Evolutionary conservation across 2,113 vertebrate species (phyloP).

Genomic region (Phyllostomus discolor): DNA sequence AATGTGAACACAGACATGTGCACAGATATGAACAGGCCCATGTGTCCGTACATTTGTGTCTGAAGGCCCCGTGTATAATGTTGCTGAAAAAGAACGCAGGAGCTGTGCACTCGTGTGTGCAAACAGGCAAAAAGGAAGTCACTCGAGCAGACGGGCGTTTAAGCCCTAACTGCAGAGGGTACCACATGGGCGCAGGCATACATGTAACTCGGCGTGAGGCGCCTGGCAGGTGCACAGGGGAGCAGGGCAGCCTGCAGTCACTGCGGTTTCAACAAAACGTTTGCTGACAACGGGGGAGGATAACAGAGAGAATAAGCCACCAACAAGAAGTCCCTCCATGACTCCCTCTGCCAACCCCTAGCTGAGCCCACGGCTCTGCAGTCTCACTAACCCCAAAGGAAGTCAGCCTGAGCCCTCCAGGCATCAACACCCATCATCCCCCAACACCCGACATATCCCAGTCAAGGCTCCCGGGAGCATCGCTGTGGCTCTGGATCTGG

Average conservation of each 20-base stretch:
- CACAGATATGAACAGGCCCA: background rate
- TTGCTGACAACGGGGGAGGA: background rate
- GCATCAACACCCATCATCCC: slow-evolving; percentile 8
- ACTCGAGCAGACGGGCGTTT: background rate
- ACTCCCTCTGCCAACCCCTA: background rate
- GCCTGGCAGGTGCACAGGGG: background rate
- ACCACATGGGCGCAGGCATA: background rate
- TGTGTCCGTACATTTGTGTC: background rate
- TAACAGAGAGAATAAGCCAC: background rate
- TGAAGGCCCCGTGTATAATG: background rate
- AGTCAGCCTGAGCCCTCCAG: slow-evolving; percentile 29
- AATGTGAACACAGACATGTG: background rate
- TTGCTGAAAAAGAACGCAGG: background rate
- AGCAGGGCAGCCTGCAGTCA: background rate
- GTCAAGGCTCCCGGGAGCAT: background rate
- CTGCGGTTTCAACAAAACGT: background rate
- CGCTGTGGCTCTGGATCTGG: background rate
- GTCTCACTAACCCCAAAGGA: slow-evolving; percentile 44
- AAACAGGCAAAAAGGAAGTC: background rate
- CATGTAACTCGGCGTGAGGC: background rate
- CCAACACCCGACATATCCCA: background rate
- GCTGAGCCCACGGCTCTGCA: background rate
- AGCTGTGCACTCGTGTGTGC: background rate
- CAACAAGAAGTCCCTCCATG: background rate
- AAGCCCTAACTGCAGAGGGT: background rate